These are phyloP conservation scores for Aleiodes testaceus DNA, from an alignment of 2,888 invertebrate genomes.

Conservation along the genomic window DNA sequence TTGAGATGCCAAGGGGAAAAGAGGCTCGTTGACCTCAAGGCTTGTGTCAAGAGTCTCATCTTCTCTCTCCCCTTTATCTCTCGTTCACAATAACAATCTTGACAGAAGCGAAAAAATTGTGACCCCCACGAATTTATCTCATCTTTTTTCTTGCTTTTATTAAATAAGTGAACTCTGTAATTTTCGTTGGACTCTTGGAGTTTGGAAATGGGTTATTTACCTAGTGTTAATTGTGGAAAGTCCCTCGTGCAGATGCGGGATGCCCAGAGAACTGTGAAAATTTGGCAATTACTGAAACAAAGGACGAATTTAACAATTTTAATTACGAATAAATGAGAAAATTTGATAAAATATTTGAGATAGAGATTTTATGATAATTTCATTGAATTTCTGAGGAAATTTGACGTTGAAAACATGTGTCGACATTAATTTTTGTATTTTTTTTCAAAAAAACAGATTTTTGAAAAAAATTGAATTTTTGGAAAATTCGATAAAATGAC, in stretches of 20 bases:
- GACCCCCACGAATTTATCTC: constrained; percentile 3
- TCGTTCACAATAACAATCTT: constrained; percentile 12
- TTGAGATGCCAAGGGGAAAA: constrained; percentile 40
- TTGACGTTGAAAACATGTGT: too few relatives aligned
- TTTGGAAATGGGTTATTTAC: constrained; percentile 71
- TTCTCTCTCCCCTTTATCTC: background rate
- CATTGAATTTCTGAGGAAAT: too few relatives aligned
- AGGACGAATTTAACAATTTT: too few relatives aligned
- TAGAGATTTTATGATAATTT: too few relatives aligned
- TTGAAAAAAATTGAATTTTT: too few relatives aligned
- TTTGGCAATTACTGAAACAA: constrained; percentile 86
- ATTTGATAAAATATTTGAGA: too few relatives aligned
- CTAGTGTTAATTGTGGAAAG: constrained; percentile 77
- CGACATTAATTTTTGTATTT: too few relatives aligned
- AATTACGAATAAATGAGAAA: too few relatives aligned
- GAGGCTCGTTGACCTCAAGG: constrained; percentile 51
- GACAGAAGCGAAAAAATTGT: background rate
- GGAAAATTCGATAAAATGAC: too few relatives aligned
- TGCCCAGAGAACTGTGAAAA: constrained; percentile 86
- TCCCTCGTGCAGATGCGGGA: constrained; percentile 80
- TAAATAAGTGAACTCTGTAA: constrained; percentile 5
- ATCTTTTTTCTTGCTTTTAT: background rate
- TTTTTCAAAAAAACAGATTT: too few relatives aligned
- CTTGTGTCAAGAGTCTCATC: constrained; percentile 40
- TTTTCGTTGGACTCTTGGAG: constrained; percentile 6